A percentile compares a stretch with the other conserved stretches of the same genome.
phyloP scores from a whole-genome alignment of 2,113 vertebrate genomes.

The Gallinago jamesoni region DNA sequence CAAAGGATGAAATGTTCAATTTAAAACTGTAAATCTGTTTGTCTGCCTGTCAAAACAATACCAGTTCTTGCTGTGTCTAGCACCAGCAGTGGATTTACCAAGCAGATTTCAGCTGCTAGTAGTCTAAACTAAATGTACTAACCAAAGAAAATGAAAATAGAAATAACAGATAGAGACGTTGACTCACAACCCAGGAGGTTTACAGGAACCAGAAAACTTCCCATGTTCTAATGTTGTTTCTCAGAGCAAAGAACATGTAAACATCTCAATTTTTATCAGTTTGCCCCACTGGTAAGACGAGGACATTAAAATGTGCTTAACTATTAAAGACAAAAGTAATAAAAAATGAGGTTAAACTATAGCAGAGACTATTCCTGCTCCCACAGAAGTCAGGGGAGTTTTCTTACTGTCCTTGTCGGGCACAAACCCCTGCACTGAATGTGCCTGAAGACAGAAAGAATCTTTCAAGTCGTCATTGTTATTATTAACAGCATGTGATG shows the following conservation, averaged over 20 bases:
- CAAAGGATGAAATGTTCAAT: constrained; percentile 51
- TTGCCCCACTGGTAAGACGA: not conserved
- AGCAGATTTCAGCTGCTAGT: constrained; percentile 52
- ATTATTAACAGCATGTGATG: not conserved
- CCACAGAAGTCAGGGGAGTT: not conserved
- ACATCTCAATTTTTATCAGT: not conserved
- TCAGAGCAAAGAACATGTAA: not conserved
- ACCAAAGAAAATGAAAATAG: constrained; percentile 21
- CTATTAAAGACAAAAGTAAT: not conserved
- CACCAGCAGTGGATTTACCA: not conserved
- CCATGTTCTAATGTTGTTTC: not conserved
- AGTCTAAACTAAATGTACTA: constrained; percentile 39
- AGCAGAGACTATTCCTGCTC: not conserved
- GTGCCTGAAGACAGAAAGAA: not conserved
- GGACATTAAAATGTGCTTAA: not conserved
- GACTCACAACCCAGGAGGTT: not conserved
- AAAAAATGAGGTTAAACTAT: not conserved
- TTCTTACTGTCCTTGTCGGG: not conserved
- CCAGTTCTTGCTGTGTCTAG: constrained; percentile 52
- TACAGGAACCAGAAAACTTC: not conserved
- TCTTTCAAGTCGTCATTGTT: not conserved
- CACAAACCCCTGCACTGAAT: not conserved
- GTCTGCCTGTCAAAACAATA: constrained; percentile 65
- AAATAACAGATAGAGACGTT: constrained; percentile 31
- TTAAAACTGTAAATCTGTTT: constrained; percentile 55